Conservation (phyloP, 1,140 invertebrate species). For the Diabrotica virgifera region DNA sequence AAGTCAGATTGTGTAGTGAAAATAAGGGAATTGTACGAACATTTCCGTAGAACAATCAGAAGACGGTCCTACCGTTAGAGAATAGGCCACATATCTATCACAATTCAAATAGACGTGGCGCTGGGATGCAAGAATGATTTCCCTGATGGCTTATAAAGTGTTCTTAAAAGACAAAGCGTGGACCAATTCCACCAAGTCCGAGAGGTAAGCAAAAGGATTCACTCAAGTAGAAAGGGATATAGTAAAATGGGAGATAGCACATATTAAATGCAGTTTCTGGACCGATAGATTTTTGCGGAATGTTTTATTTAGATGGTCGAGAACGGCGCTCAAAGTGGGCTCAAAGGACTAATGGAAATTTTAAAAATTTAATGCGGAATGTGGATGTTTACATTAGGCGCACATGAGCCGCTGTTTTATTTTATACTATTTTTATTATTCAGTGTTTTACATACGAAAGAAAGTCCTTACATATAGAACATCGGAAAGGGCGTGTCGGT, state of each 20-base stretch:
- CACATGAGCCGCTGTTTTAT: too few relatives aligned
- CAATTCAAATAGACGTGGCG: slow-evolving; percentile 37
- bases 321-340: too few relatives aligned
- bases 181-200: slow-evolving; percentile 12
- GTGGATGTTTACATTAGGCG: too few relatives aligned
- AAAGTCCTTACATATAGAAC: too few relatives aligned
- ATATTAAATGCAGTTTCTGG: slow-evolving; percentile 2
- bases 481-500: too few relatives aligned
- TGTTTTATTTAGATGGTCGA: slow-evolving; percentile 1
- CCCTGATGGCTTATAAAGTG: slow-evolving; percentile 37
- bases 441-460: too few relatives aligned
- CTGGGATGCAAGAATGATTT: slow-evolving; percentile 33
- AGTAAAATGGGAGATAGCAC: neutral
- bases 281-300: neutral
- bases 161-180: slow-evolving; percentile 34
- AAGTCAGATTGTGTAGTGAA: neutral
- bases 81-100: slow-evolving; percentile 40
- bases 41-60: slow-evolving; percentile 32
- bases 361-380: too few relatives aligned
- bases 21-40: slow-evolving; percentile 30
- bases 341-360: neutral
- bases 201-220: slow-evolving; percentile 2
- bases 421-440: too few relatives aligned
- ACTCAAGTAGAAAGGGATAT: slow-evolving; percentile 2
- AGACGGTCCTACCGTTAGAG: slow-evolving; percentile 35